Percentiles rank a stretch among this genome's conserved stretches.
Conservation (phyloP, 1,140 invertebrate genomes). For the Steinernema feltiae region DNA sequence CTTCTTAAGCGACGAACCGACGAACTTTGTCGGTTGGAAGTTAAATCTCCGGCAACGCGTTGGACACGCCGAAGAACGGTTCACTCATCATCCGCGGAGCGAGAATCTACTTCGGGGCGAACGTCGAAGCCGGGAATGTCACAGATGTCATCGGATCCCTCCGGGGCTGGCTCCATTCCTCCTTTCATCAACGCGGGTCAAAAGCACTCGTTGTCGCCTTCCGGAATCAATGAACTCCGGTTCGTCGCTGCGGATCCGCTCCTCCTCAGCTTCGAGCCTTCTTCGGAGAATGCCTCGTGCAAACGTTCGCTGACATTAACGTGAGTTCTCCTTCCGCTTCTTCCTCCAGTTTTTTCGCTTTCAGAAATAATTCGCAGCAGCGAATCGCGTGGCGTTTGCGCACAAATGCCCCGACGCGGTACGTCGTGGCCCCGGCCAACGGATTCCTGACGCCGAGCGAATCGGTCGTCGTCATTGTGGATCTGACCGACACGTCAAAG, state of each 20-base stretch:
- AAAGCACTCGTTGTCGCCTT: neutral
- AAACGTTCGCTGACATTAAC: neutral
- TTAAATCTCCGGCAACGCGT: too few species aligned
- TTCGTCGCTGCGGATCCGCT: neutral
- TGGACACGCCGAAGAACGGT: too few species aligned
- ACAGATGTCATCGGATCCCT: too few species aligned
- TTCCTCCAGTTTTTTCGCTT: neutral
- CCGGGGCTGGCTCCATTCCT: too few species aligned
- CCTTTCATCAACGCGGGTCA: neutral
- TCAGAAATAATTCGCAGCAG: slow-evolving; percentile 25
- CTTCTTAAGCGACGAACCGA: too few species aligned
- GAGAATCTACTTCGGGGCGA: too few species aligned
- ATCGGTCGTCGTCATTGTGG: slow-evolving; percentile 24
- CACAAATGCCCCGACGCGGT: slow-evolving; percentile 25
- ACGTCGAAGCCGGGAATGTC: too few species aligned
- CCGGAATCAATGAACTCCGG: neutral
- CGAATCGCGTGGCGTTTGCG: slow-evolving; percentile 30
- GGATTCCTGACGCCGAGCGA: slow-evolving; percentile 25
- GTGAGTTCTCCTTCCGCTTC: neutral
- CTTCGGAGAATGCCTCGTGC: neutral
- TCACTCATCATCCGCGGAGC: too few species aligned
- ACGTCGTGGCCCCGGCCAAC: slow-evolving; percentile 25
- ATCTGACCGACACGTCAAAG: slow-evolving; percentile 22
- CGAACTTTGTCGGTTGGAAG: too few species aligned
- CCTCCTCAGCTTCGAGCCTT: neutral